Percentiles rank a stretch among this genome's conserved stretches.
phyloP scores from a whole-genome alignment of 2,888 invertebrate genomes.

The Rhamnusium bicolor region DNA sequence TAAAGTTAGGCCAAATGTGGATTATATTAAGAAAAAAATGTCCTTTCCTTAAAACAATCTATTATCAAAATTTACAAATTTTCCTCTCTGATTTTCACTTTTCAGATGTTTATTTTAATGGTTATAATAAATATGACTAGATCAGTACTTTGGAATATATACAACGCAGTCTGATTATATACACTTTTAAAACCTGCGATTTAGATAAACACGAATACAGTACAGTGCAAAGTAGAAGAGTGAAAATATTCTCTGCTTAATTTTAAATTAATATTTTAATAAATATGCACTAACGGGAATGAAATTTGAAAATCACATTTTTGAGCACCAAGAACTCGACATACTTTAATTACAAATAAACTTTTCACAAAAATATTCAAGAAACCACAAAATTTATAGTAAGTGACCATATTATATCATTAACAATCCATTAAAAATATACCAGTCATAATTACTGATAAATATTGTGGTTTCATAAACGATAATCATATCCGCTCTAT shows the following conservation, averaged over 20 bases:
- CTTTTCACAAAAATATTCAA: too few relatives aligned
- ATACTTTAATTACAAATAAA: too few relatives aligned
- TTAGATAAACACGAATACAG: neutral
- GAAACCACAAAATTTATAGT: too few relatives aligned
- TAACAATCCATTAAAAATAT: too few relatives aligned
- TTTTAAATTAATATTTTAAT: too few relatives aligned
- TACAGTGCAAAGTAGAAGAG: neutral
- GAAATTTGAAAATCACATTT: neutral
- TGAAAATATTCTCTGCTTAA: too few relatives aligned
- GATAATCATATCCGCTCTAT: too few relatives aligned
- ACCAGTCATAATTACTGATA: too few relatives aligned
- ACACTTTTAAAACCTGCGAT: neutral
- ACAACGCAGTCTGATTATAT: constrained; percentile 15
- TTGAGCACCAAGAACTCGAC: neutral
- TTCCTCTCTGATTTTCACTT: neutral
- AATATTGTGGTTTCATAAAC: too few relatives aligned
- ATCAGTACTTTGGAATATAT: constrained; percentile 18
- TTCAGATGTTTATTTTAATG: neutral
- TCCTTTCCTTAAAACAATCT: constrained; percentile 8
- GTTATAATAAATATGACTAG: constrained; percentile 1
- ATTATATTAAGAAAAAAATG: constrained; percentile 2
- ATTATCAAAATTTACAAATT: constrained; percentile 8
- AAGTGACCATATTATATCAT: too few relatives aligned
- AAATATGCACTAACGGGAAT: too few relatives aligned
- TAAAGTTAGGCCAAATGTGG: constrained; percentile 20